phyloP scores from a whole-genome alignment of 2,888 invertebrate species.

The Scaptomyza polygonia region DNA sequence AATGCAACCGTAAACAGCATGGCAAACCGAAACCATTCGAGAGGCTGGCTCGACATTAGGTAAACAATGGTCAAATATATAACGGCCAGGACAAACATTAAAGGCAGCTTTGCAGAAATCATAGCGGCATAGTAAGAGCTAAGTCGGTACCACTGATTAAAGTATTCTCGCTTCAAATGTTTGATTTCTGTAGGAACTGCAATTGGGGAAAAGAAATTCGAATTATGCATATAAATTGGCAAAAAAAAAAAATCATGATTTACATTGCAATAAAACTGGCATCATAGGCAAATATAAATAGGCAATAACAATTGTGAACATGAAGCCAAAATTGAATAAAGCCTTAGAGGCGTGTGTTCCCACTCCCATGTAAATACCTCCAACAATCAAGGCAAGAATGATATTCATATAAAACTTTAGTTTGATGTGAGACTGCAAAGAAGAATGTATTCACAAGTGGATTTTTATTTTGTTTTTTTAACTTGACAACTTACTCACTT shows the following conservation, averaged over 20 bases:
- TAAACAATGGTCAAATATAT: conserved; percentile 90
- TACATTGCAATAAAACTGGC: conserved; percentile 92
- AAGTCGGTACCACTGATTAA: conserved; percentile 93
- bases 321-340: conserved; percentile 93
- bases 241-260: conserved; percentile 79
- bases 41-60: conserved; percentile 90
- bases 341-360: conserved; percentile 93
- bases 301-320: conserved; percentile 91
- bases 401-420: conserved; percentile 89
- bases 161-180: conserved; percentile 90
- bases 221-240: background rate
- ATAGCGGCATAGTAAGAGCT: conserved; percentile 92
- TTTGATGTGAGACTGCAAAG: conserved; percentile 88
- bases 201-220: conserved; percentile 47
- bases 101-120: conserved; percentile 89
- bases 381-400: conserved; percentile 89
- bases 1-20: conserved; percentile 90
- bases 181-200: conserved; percentile 92
- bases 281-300: conserved; percentile 93
- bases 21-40: conserved; percentile 88
- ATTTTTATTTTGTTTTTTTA: background rate
- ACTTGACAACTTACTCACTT: conserved; percentile 84
- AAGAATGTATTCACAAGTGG: background rate
- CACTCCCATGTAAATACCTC: conserved; percentile 89
- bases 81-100: conserved; percentile 88